phyloP scores from a whole-genome alignment of 2,113 vertebrate species.

The Scalopus aquaticus region DNA sequence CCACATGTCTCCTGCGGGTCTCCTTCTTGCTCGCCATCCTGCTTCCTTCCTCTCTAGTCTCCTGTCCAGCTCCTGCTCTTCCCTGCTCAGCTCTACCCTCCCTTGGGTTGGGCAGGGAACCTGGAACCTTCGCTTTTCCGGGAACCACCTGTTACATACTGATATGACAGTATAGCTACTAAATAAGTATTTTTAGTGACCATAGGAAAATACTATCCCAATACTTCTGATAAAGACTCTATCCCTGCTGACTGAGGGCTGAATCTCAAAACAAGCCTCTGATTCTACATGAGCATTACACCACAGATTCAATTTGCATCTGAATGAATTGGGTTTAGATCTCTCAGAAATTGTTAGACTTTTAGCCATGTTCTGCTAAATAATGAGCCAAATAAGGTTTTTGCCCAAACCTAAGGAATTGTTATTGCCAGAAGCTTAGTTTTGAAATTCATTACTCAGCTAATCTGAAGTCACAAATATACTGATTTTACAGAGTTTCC shows the following conservation, averaged over 20 bases:
- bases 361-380: not conserved
- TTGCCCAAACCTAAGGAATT: not conserved
- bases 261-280: not conserved
- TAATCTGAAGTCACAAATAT: not conserved
- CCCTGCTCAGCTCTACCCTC: no score
- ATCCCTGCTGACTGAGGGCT: not conserved
- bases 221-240: not conserved
- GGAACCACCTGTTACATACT: no score
- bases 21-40: no score
- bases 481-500: not conserved
- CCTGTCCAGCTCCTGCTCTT: no score
- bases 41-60: no score
- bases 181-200: not conserved
- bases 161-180: not conserved
- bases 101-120: no score
- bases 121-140: no score
- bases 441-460: not conserved
- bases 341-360: not conserved
- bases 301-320: not conserved
- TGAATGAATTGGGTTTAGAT: not conserved
- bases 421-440: not conserved
- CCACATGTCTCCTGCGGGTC: no score
- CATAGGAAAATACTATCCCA: not conserved
- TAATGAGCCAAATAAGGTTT: not conserved
- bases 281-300: not conserved